Conservation (phyloP, 2,797 vertebrate species). For the Sebastiscus albofasciatus region DNA sequence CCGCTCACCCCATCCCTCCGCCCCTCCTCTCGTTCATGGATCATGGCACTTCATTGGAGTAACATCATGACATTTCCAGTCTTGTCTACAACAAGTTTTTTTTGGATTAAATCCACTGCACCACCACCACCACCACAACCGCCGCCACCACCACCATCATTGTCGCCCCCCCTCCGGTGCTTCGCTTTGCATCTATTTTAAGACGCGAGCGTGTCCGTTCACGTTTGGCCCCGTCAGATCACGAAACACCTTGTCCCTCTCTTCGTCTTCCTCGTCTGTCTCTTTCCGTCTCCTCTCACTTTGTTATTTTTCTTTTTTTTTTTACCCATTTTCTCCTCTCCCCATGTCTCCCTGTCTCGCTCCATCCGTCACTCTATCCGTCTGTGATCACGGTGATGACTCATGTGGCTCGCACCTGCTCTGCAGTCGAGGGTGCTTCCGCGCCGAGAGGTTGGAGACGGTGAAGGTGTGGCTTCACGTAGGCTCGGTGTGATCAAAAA, state of each 20-base stretch:
- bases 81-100: conserved; percentile 53
- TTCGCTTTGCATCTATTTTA: conserved; percentile 48
- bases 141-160: not conserved
- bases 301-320: not conserved
- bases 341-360: conserved; percentile 24
- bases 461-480: conserved; percentile 35
- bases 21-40: conserved; percentile 57
- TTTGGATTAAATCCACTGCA: conserved; percentile 28
- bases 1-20: not conserved
- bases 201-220: conserved; percentile 20
- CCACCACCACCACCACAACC: not conserved
- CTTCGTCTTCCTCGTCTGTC: conserved; percentile 25
- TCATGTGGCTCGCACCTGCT: conserved; percentile 76
- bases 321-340: conserved; percentile 17
- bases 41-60: conserved; percentile 67
- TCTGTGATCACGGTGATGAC: conserved; percentile 66
- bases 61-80: conserved; percentile 70
- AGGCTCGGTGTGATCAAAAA: not conserved
- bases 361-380: conserved; percentile 46
- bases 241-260: conserved; percentile 34
- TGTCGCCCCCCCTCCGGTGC: not conserved
- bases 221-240: conserved; percentile 28
- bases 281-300: conserved; percentile 20
- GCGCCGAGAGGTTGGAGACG: conserved; percentile 7
- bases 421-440: conserved; percentile 50